Base-by-base conservation (phyloP, 2,797 vertebrate species). In the Taeniopygia guttata region DNA sequence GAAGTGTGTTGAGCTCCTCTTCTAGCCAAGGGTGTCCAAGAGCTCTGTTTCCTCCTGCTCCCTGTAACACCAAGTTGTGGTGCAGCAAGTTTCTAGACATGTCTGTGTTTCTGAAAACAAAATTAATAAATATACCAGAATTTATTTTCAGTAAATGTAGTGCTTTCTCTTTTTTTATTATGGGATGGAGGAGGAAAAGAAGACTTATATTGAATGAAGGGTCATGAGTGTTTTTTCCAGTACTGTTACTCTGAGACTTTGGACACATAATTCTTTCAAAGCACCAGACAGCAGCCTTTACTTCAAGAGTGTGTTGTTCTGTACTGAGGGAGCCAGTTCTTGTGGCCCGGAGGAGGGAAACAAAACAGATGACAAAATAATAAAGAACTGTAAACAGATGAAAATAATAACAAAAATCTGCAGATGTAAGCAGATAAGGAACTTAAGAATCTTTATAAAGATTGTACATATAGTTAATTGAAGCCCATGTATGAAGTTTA, bases 21-120 rank as follows among this genome's bases (percentile, higher is more conserved):
- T 73, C 29, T 77, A 17, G 40, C 23, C 12, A 34, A 3, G 34
- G 21, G 10, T 48, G 42, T 59, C 66, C 27, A 11, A 21, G 45
- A 70, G 46, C 27, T 52, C 21, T 30, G 10, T 19, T 48, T 36
- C 5, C 11, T 80, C 5, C 40, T 74, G 18, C 25, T 78, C 15
- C 10, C 26, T 4, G 1, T 29, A 15, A 9, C 6, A 38, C 29
- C 14, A 42, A 2, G 26, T 18, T 82, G 19, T 52, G 18, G 66
- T 84, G 36, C 42, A 56, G 11, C 0, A 1, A 32, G 32, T 45
- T 64, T 49, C 45, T 34, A 32, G 2, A 5, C 34, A 13, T 1
- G 1, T 26, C 38, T 45, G 18, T 0, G 1, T 54, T 72, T 75
- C 30, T 66, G 69, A 36, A 78, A 88, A 54, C 1, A 1, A 17